Evolutionary conservation across 64 coral and sea anemone species (phyloP).

Genomic region (Montipora cactus): DNA sequence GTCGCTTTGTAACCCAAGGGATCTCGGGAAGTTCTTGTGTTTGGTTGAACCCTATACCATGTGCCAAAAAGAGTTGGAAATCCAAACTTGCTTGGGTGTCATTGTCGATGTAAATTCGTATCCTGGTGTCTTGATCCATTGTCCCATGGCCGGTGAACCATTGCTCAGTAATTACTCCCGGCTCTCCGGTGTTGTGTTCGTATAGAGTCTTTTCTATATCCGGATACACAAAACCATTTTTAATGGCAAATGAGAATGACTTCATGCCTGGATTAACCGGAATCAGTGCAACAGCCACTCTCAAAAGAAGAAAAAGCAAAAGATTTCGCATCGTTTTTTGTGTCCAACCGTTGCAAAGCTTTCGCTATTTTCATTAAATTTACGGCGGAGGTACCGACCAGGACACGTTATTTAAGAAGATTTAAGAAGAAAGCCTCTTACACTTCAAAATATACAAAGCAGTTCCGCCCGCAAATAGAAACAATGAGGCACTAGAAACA

Average conservation of each 20-base stretch:
- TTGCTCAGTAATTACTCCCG: conserved; percentile 38
- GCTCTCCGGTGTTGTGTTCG: conserved; percentile 14
- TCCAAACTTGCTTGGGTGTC: conserved; percentile 43
- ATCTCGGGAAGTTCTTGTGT: not conserved
- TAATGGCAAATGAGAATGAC: conserved; percentile 29
- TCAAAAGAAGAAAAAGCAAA: not conserved
- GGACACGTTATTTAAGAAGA: no score
- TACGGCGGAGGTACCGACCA: no score
- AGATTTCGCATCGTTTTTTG: not conserved
- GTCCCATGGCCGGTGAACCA: conserved; percentile 35
- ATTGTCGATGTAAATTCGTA: conserved; percentile 47
- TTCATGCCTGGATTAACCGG: not conserved
- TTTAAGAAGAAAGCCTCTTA: no score
- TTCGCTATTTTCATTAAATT: no score
- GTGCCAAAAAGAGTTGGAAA: conserved; percentile 22
- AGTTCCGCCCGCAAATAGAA: no score
- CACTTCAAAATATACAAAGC: no score
- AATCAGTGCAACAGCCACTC: not conserved
- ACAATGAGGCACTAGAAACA: no score
- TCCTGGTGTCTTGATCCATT: conserved; percentile 37
- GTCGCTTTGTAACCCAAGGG: conserved; percentile 25
- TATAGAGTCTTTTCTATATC: conserved; percentile 4
- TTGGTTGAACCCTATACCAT: conserved; percentile 21
- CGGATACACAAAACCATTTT: not conserved
- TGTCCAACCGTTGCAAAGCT: no score